These are phyloP conservation scores for Drosophila kanekoi DNA, from an alignment of 2,888 invertebrate genomes.

Conservation along the genomic window DNA sequence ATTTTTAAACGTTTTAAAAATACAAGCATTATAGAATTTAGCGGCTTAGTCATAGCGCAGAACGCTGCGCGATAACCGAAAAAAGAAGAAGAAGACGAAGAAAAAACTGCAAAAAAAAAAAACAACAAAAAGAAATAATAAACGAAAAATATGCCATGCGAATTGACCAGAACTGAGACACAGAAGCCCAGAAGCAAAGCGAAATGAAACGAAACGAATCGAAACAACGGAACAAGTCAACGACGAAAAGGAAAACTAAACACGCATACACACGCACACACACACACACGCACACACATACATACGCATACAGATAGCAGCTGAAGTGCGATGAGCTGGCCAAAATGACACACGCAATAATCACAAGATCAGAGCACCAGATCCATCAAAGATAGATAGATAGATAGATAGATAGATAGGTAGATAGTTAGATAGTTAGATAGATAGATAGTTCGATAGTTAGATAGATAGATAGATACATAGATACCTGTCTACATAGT, in stretches of 20 bases:
- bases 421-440: neutral
- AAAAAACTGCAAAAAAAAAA: conserved; percentile 3
- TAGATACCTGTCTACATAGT: too few species aligned
- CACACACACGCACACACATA: too few species aligned
- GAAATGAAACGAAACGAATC: conserved; percentile 8
- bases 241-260: conserved; percentile 33
- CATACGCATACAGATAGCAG: conserved; percentile 6
- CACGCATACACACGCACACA: conserved; percentile 3
- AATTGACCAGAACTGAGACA: conserved; percentile 53
- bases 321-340: conserved; percentile 54
- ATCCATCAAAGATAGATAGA: conserved; percentile 9
- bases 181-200: conserved; percentile 10
- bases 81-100: neutral
- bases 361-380: conserved; percentile 30
- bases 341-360: conserved; percentile 54
- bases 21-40: conserved; percentile 76
- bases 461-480: neutral
- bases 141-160: conserved; percentile 38
- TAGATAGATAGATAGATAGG: neutral
- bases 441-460: neutral
- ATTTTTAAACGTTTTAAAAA: conserved; percentile 80
- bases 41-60: conserved; percentile 65
- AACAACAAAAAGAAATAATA: conserved; percentile 16
- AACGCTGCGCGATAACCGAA: conserved; percentile 30
- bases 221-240: conserved; percentile 14